Conservation (phyloP, 1,140 invertebrate species). For the Theocolax elegans region DNA sequence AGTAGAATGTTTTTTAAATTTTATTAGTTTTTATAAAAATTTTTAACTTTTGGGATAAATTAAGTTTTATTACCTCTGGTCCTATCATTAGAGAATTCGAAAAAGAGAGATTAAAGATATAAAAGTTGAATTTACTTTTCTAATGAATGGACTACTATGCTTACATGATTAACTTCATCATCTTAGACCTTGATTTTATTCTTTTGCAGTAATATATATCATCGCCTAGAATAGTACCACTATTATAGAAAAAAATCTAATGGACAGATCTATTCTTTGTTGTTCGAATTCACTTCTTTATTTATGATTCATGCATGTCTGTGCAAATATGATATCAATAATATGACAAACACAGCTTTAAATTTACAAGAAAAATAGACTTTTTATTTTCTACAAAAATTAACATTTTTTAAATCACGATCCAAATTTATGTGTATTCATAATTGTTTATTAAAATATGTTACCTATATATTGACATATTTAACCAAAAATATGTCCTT, state of each 20-base stretch:
- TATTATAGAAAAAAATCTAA: not conserved
- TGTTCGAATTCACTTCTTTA: not conserved
- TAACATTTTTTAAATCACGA: too few relatives aligned
- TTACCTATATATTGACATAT: too few relatives aligned
- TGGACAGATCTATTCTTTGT: not conserved
- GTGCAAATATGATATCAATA: too few relatives aligned
- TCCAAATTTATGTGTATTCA: too few relatives aligned
- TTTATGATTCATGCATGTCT: constrained; percentile 23
- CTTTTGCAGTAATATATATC: not conserved
- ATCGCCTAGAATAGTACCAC: too few relatives aligned
- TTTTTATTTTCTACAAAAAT: not conserved
- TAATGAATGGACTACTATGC: not conserved
- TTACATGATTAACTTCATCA: not conserved
- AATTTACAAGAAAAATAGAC: not conserved
- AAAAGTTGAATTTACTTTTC: not conserved
- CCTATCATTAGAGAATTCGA: not conserved
- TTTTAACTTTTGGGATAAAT: too few relatives aligned
- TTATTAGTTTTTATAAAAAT: too few relatives aligned
- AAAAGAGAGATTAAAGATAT: not conserved
- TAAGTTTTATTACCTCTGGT: too few relatives aligned
- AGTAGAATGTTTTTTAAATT: too few relatives aligned
- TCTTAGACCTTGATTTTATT: not conserved
- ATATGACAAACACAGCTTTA: too few relatives aligned
- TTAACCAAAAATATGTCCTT: not conserved
- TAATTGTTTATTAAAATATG: too few relatives aligned